Conservation (phyloP, 2,113 vertebrate genomes). For the Zapus hudsonius region DNA sequence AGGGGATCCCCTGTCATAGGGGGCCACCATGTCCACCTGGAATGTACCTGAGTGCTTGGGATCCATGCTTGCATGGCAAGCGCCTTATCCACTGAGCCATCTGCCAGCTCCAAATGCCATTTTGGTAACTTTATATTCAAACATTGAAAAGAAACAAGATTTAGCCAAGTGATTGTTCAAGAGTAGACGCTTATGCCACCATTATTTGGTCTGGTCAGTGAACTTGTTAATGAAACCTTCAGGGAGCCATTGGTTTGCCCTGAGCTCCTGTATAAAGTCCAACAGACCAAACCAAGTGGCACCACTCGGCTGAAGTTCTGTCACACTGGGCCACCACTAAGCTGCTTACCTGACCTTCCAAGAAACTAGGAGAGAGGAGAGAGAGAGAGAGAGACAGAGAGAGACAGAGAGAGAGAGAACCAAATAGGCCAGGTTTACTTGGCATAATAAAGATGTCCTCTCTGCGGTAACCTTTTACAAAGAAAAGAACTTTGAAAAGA, state of each 20-base stretch:
- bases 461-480: not conserved
- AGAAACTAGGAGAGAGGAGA: not conserved
- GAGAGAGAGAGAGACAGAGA: not conserved
- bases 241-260: not conserved
- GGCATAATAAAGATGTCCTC: not conserved
- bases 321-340: not conserved
- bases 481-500: not conserved
- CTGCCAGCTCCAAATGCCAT: not conserved
- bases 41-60: no score
- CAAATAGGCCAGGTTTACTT: not conserved
- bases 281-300: not conserved
- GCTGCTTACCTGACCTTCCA: not conserved
- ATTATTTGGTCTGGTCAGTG: not conserved
- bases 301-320: not conserved
- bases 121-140: not conserved
- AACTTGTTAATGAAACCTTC: not conserved
- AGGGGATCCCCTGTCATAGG: no score
- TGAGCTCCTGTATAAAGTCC: not conserved
- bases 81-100: no score
- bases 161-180: not conserved
- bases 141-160: not conserved
- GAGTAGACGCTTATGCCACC: no score
- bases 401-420: not conserved
- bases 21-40: no score
- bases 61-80: no score